phyloP scores from a whole-genome alignment of 2,797 vertebrate species.

The Benthosema pterotum region DNA sequence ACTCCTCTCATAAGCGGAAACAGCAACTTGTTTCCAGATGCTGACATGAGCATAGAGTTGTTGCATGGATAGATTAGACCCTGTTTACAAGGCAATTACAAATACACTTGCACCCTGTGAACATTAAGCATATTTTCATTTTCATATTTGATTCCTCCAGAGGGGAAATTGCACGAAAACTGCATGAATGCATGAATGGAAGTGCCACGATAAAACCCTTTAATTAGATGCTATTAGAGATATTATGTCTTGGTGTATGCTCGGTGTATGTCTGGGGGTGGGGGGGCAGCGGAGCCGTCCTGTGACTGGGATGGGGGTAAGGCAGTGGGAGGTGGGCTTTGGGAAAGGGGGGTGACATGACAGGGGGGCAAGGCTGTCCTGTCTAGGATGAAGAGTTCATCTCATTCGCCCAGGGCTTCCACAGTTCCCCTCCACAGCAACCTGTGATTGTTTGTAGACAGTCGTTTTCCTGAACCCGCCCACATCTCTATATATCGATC shows the following conservation, averaged over 20 bases:
- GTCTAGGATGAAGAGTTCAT: no score
- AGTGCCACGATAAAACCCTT: neutral
- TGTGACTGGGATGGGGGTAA: no score
- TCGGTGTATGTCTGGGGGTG: no score
- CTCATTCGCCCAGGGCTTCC: no score
- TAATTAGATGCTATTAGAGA: conserved; percentile 1
- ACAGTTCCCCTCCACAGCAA: no score
- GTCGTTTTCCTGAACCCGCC: no score
- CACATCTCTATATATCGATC: no score
- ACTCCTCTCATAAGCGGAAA: conserved; percentile 28
- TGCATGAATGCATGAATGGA: neutral
- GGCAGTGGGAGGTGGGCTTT: no score
- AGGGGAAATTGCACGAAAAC: neutral
- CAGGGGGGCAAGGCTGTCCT: no score
- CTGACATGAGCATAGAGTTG: conserved; percentile 20
- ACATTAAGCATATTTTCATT: neutral
- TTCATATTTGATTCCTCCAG: neutral
- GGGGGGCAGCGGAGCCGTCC: no score
- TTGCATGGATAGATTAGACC: conserved; percentile 27
- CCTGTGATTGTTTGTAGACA: no score
- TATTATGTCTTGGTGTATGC: neutral
- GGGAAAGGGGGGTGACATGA: no score
- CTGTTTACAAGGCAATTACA: conserved; percentile 28
- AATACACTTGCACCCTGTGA: conserved; percentile 14
- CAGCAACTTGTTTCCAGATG: conserved; percentile 25